Evolutionary conservation across 1,140 invertebrate genomes (phyloP).

Genomic region (Drosophila rhopaloa): DNA sequence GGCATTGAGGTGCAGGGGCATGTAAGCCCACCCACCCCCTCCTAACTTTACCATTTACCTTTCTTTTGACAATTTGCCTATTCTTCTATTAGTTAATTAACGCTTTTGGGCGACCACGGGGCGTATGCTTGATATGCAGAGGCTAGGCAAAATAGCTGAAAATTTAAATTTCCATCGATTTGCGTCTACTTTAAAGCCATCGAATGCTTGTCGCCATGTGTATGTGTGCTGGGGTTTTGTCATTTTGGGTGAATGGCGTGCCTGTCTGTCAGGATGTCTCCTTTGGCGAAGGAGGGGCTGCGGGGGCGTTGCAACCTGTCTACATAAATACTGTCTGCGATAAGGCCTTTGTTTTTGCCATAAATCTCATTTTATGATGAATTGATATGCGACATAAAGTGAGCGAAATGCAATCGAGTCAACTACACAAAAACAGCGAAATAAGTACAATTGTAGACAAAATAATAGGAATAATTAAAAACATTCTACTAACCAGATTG

Average conservation of each 20-base stretch:
- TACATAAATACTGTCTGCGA: conserved; percentile 84
- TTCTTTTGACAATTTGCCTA: conserved; percentile 38
- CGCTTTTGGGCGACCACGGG: conserved; percentile 48
- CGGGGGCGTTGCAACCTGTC: conserved; percentile 67
- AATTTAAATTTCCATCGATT: conserved; percentile 65
- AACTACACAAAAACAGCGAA: conserved; percentile 30
- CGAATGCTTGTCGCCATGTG: conserved; percentile 6
- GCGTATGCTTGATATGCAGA: conserved; percentile 59
- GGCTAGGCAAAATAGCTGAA: conserved; percentile 26
- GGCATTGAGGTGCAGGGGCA: conserved; percentile 71
- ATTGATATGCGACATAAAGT: conserved; percentile 66
- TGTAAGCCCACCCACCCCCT: conserved; percentile 4
- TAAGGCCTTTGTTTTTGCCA: conserved; percentile 84
- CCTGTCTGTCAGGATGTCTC: conserved; percentile 57
- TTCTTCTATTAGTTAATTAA: conserved; percentile 68
- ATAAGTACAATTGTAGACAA: conserved; percentile 44
- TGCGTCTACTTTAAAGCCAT: conserved; percentile 53
- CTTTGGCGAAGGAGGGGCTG: background rate
- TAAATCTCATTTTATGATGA: conserved; percentile 85
- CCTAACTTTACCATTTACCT: background rate
- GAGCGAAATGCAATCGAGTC: conserved; percentile 42
- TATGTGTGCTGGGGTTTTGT: conserved; percentile 50
- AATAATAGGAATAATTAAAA: background rate
- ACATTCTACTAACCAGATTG: background rate
- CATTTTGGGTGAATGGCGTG: conserved; percentile 67